Evolutionary conservation across 1,140 invertebrate species (phyloP), one percentile per base, ranked within the genome.

Genomic region (Pentalonia nigronervosa): DNA sequence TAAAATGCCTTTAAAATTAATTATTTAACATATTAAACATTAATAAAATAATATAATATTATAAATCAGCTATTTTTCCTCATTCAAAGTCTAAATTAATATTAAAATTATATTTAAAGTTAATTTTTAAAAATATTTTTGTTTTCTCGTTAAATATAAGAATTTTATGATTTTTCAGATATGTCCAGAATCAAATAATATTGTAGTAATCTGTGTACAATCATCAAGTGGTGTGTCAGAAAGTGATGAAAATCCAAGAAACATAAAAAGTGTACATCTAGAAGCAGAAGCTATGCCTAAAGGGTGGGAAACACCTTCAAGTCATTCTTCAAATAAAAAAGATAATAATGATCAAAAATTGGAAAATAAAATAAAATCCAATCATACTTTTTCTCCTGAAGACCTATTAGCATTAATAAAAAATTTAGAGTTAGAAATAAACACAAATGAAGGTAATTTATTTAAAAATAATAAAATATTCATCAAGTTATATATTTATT

Each of bases 341-440:
- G 48, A 90, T 56, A 92, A 94, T 48, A 56, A 53, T 84, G 50
- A 88, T 91, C 41, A 83, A 45, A 47, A 83, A 48, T 48, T 53
- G 2, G 60, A 83, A 56, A 83, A 91, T 17, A 56, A n/a, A 25
- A 83, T 93, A 45, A 47, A 90, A 45, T 48, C 93, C 21, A 92
- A 90, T 93, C 76, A 93, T 90, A 97, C 97, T 34, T 97, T 98
- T 94, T 97, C 97, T 0, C 97, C 97, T 9, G 96, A 97, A 94
- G 98, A 99, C 95, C 95, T 99, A 53, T 95, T 98, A 47, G 97
- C 97, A 14, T 95, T 99, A 8, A 95, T 99, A 48, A 97, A 98
- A 95, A 98, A 98, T 95, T 96, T 99, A 20, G 97, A 98, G 94
- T 97, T 96, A 93, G 98, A 99, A 95, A 98, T 99, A 93, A 97